Evolutionary conservation across 2,888 invertebrate genomes (phyloP).

Genomic region (Ormyrus labotus): DNA sequence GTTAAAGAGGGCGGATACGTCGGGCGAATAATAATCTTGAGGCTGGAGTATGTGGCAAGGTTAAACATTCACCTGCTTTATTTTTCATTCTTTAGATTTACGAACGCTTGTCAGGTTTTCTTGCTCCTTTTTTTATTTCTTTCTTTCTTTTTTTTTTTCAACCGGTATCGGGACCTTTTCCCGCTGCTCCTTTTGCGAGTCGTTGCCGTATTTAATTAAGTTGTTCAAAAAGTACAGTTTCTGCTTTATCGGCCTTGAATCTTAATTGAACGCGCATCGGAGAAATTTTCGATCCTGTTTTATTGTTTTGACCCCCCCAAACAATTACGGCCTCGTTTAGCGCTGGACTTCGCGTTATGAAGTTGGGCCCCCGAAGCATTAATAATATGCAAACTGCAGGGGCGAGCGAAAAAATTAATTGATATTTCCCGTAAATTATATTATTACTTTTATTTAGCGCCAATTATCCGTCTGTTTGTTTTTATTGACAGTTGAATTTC

Average conservation of each 20-base stretch:
- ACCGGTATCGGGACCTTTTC: neutral
- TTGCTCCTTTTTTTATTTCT: constrained; percentile 16
- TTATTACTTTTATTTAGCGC: too few species aligned
- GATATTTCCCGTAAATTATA: neutral
- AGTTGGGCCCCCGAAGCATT: too few species aligned
- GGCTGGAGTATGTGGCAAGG: constrained; percentile 47
- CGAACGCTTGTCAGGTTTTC: constrained; percentile 48
- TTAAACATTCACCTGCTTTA: constrained; percentile 49
- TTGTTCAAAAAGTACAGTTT: constrained; percentile 52
- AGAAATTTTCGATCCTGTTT: constrained; percentile 47
- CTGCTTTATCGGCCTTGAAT: constrained; percentile 54
- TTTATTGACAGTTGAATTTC: too few species aligned
- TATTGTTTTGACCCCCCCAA: constrained; percentile 36
- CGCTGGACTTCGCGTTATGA: too few species aligned
- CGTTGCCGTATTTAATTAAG: constrained; percentile 55
- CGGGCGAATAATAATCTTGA: constrained; percentile 51
- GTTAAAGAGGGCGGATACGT: constrained; percentile 49
- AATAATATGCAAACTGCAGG: too few species aligned
- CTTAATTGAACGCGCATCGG: constrained; percentile 50
- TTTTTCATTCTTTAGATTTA: constrained; percentile 52
- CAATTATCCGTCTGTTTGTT: too few species aligned
- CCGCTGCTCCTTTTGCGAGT: neutral
- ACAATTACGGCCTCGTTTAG: constrained; percentile 40
- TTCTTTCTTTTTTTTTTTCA: constrained; percentile 8
- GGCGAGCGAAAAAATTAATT: neutral